Base-by-base conservation (phyloP, 2,113 vertebrate genomes). In the Rhizomys pruinosus region DNA sequence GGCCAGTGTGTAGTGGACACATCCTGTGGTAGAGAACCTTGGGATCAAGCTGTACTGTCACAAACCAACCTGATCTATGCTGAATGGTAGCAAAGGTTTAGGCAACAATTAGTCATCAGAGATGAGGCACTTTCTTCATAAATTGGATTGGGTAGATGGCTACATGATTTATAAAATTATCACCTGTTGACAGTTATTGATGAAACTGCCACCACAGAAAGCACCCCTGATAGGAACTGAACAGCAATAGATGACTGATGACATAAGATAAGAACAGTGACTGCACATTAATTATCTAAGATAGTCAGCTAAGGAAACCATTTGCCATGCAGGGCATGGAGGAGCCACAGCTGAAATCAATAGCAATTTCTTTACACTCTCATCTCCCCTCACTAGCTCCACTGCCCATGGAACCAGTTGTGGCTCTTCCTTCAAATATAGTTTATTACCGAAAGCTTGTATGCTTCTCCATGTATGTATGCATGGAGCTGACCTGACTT, bases 201-300 rank as follows among this genome's bases (percentile, higher is more conserved):
- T 98, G 97, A 97, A 97, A 93, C 91, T 79, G 97, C 87, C 95
- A 92, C 97, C 64, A 27, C 92, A 97, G 97, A 97, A 98, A 98
- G 98, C 98, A 95, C 98, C 98, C 98, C 96, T 96, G 97, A 98
- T 98, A 98, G 98, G 98, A 98, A 98, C 98, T 98, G 98, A 98
- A 98, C 97, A 97, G 98, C 97, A 98, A 97, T 96, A 98, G 98
- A 98, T 98, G 98, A 98, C 98, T 97, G 95, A 98, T 99, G 98
- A 98, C 96, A 39, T 98, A 97, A 98, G 98, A 98, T 98, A 97
- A 98, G 98, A 98, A 97, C 97, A 98, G 98, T 98, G 99, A 98
- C 98, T 98, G 98, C 98, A 98, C 99, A 98, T 99, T 98, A 98
- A 98, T 99, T 98, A 98, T 98, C 98, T 97, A 98, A 98, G 98